Conservation (phyloP, 2,888 invertebrate genomes). For the Napeogenes inachia region DNA sequence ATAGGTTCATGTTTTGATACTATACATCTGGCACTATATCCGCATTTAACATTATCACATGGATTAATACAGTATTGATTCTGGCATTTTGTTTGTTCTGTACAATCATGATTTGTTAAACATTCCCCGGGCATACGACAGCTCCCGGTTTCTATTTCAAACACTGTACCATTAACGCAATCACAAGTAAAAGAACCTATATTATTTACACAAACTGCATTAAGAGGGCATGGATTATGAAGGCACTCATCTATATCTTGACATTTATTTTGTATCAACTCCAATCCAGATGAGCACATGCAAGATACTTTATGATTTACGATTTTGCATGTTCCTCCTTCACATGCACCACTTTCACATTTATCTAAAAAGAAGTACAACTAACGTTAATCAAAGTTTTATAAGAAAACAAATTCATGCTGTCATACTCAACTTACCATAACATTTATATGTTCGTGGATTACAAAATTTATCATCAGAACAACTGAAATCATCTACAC, state of each 20-base stretch:
- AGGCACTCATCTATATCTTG: conserved; percentile 89
- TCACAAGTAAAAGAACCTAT: conserved; percentile 87
- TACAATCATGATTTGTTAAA: conserved; percentile 87
- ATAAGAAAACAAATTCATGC: no score
- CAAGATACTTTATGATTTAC: conserved; percentile 85
- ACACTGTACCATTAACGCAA: conserved; percentile 87
- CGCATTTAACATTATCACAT: conserved; percentile 83
- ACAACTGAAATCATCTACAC: conserved; percentile 86
- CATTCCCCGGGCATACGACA: conserved; percentile 92
- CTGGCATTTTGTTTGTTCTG: conserved; percentile 84
- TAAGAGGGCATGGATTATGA: conserved; percentile 85
- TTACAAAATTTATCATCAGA: conserved; percentile 86
- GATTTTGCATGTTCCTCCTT: conserved; percentile 87
- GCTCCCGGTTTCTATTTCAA: conserved; percentile 83
- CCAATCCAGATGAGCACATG: conserved; percentile 85
- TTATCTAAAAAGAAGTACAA: conserved; percentile 78
- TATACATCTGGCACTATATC: conserved; percentile 85
- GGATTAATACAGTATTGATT: conserved; percentile 87
- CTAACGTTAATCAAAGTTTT: no score
- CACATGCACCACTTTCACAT: conserved; percentile 87
- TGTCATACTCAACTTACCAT: conserved; percentile 73
- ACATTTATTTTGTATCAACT: conserved; percentile 81
- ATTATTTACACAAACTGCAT: conserved; percentile 86
- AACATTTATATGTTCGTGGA: conserved; percentile 84
- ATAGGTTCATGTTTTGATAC: conserved; percentile 82